These are phyloP conservation scores for Achlya flavicornis DNA, from an alignment of 2,888 invertebrate species.

Conservation along the genomic window DNA sequence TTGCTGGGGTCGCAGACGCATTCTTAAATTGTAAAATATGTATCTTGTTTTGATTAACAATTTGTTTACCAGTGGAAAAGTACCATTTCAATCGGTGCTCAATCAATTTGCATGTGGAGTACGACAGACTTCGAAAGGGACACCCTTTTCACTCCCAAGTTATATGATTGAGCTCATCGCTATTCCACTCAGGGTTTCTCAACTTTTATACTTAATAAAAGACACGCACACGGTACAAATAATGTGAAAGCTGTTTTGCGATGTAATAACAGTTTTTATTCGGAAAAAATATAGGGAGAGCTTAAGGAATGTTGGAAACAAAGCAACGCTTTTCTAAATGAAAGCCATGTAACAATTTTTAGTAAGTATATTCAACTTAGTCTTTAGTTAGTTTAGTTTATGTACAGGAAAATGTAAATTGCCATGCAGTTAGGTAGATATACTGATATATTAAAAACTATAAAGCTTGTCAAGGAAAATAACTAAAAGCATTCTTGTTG, in stretches of 20 bases:
- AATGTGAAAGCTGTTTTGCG: conserved; percentile 40
- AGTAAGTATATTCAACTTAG: conserved; percentile 31
- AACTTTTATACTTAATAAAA: conserved; percentile 64
- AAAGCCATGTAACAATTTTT: conserved; percentile 45
- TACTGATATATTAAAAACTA: neutral
- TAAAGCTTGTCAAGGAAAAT: neutral
- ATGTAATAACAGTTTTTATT: conserved; percentile 35
- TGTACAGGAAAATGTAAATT: conserved; percentile 20
- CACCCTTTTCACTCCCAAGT: conserved; percentile 56
- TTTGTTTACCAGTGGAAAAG: conserved; percentile 29
- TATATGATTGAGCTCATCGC: conserved; percentile 65
- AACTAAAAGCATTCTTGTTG: neutral
- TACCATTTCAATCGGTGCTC: conserved; percentile 47
- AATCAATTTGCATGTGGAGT: conserved; percentile 56
- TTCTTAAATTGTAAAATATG: no score
- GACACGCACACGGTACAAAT: conserved; percentile 47
- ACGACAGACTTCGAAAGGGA: conserved; percentile 46
- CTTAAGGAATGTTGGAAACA: conserved; percentile 28
- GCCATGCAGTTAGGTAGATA: neutral
- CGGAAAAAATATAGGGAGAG: conserved; percentile 27
- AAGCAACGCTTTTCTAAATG: conserved; percentile 37
- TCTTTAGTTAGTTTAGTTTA: conserved; percentile 16
- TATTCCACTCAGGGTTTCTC: conserved; percentile 50
- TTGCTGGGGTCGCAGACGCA: neutral
- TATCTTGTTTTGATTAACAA: no score